Percentiles rank a stretch among this genome's conserved stretches.
These are phyloP conservation scores for Gasterosteus nipponicus DNA, from an alignment of 2,113 vertebrate genomes.

Conservation along the genomic window DNA sequence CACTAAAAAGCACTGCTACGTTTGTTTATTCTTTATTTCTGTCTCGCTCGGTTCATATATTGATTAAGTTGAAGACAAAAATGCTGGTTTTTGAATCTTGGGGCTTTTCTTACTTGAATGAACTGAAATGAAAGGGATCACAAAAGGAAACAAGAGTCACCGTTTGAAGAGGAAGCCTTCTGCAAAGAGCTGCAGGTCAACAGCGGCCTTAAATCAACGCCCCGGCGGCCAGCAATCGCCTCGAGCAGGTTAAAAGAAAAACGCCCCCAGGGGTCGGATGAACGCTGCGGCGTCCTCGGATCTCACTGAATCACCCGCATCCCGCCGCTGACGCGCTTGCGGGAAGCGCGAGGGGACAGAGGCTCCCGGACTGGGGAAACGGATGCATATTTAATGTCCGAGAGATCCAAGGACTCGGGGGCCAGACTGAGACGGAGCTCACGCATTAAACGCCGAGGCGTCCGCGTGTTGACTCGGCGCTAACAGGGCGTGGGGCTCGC, in stretches of 20 bases:
- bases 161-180: background rate
- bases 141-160: background rate
- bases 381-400: constrained; percentile 78
- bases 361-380: constrained; percentile 56
- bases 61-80: background rate
- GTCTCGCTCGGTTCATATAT: background rate
- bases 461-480: constrained; percentile 8
- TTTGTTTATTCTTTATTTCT: background rate
- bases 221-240: background rate
- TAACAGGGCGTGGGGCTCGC: too few species aligned
- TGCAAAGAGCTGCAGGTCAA: background rate
- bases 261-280: background rate
- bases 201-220: background rate
- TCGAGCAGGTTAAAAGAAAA: constrained; percentile 5
- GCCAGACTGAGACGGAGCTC: constrained; percentile 58
- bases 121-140: background rate
- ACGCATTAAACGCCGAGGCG: constrained; percentile 77
- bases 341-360: constrained; percentile 61
- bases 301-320: constrained; percentile 14
- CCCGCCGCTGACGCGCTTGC: constrained; percentile 18
- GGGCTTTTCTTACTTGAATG: background rate
- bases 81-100: background rate
- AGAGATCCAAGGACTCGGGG: constrained; percentile 63
- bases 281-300: constrained; percentile 10
- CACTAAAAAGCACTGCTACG: background rate